phyloP scores from a whole-genome alignment of 35 echinoderm and acorn worm genomes.

The Heliocidaris erythrogramma region DNA sequence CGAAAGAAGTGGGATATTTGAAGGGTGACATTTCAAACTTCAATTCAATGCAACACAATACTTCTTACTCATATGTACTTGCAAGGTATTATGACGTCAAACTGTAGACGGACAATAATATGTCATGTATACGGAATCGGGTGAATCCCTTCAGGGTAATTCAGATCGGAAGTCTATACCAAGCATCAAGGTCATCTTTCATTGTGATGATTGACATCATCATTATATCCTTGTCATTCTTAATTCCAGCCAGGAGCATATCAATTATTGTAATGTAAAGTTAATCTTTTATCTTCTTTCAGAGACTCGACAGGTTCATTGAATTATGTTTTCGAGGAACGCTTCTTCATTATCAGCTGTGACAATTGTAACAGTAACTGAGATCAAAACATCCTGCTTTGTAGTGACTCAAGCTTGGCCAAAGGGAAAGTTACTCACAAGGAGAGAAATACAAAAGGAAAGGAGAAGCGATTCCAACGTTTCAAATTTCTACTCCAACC shows the following conservation, averaged over 20 bases:
- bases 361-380: neutral
- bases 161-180: neutral
- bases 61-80: neutral
- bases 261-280: neutral
- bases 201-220: neutral
- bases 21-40: no score
- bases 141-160: neutral
- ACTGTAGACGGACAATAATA: no score
- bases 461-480: neutral
- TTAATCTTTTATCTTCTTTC: neutral
- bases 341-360: neutral
- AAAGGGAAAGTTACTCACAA: neutral
- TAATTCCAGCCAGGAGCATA: neutral
- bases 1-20: no score
- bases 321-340: neutral
- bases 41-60: neutral
- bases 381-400: neutral
- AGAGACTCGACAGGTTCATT: neutral
- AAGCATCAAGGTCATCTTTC: neutral
- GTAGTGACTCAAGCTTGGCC: neutral
- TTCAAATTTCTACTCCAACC: neutral
- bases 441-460: neutral
- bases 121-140: neutral
- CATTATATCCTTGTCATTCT: neutral
- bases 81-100: neutral